Evolutionary conservation across 1,140 invertebrate genomes (phyloP).

Genomic region (Tribolium madens): DNA sequence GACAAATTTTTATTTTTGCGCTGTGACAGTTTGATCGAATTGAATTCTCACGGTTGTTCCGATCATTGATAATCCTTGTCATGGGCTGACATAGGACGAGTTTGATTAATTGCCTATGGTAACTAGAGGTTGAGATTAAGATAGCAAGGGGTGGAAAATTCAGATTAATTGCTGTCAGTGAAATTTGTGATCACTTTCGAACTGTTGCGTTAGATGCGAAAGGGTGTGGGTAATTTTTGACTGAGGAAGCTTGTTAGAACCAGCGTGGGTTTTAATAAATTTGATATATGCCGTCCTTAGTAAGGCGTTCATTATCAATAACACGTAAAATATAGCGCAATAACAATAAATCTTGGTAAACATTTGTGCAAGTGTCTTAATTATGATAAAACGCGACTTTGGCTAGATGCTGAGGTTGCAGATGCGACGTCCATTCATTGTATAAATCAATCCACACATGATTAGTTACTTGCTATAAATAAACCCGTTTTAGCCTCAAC

Average conservation of each 20-base stretch:
- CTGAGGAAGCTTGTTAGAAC: conserved; percentile 41
- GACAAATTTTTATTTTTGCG: conserved; percentile 9
- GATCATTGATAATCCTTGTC: conserved; percentile 21
- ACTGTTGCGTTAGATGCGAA: not conserved
- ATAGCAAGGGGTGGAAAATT: not conserved
- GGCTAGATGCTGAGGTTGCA: conserved; percentile 19
- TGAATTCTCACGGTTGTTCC: conserved; percentile 14
- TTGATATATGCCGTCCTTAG: conserved; percentile 43
- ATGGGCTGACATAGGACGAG: conserved; percentile 7
- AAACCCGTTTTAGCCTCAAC: conserved; percentile 12
- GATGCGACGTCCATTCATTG: conserved; percentile 38
- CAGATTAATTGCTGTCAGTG: too few relatives aligned
- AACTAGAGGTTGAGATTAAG: conserved; percentile 25
- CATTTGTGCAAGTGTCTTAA: conserved; percentile 41
- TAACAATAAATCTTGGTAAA: conserved; percentile 47
- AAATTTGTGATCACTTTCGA: not conserved
- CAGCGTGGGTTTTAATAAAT: conserved; percentile 41
- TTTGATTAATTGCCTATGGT: conserved; percentile 31
- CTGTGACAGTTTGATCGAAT: conserved; percentile 2
- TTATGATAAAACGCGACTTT: conserved; percentile 39
- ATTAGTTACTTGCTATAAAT: conserved; percentile 35
- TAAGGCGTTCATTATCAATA: conserved; percentile 45
- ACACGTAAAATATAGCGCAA: conserved; percentile 46
- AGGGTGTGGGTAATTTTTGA: conserved; percentile 41
- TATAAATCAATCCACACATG: conserved; percentile 33